Evolutionary conservation across 2,113 vertebrate genomes (phyloP), one percentile per base, ranked within the genome.

Genomic region (Cheilinus undulatus): DNA sequence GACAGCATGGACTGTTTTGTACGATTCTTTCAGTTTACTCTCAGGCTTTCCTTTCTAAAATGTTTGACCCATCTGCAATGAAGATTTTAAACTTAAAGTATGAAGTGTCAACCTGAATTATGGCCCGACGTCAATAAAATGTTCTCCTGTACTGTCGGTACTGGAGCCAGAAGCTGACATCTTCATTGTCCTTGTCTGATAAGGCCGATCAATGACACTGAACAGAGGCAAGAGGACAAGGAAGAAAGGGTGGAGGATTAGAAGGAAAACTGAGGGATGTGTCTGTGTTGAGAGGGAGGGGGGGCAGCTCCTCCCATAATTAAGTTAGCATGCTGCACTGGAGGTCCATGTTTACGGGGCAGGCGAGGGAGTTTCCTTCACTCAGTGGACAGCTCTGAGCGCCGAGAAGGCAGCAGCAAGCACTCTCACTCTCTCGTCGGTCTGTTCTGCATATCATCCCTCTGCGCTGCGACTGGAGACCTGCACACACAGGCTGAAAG

Each of bases 301-400:
- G 76, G 65, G 80, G 83, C 92, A 88, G 90, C 92, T 91, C 90
- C 90, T 90, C 91, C 86, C 87, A 92, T 94, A 91, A 93, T 92
- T 91, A 93, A 93, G 91, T 95, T 91, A 84, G 80, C 72, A 56
- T 83, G 91, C 93, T 70, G 85, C 49, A 43, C 78, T 91, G 92
- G 88, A 94, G 87, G 93, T 91, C 90, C 86, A 73, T 92, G 91
- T 95, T 94, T 91, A 91, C 89, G 20, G 83, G 90, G 57, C 87
- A 85, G 86, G 56, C 36, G 24, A 83, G 85, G 83, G 73, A 88
- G 89, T 86, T 91, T 84, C 86, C 83, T 91, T 93, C 93, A 94
- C 84, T 92, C 84, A 70, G 74, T 76, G 90, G 91, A 90, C 91
- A 88, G 89, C 83, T 89, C 78, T 50, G 68, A 54, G 78, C 23